Base-by-base conservation (phyloP, 2,888 invertebrate genomes). In the Euspilapteryx auroguttella region DNA sequence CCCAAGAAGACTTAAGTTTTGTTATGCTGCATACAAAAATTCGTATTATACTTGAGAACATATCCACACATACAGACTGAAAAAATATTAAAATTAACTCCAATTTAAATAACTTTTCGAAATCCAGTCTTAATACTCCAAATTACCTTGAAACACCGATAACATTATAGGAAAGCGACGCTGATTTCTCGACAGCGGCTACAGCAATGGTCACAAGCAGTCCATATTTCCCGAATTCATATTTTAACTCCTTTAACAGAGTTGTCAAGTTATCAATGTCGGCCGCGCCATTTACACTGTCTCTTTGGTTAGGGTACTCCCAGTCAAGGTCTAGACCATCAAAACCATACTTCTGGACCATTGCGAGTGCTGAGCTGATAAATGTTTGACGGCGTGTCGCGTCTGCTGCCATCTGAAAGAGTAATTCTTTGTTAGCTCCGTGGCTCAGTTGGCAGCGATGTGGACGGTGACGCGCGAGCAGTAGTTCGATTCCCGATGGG, bases 281-380 rank as follows among this genome's bases (percentile, higher is more conserved):
- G 1, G 47, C 55, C 6, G 32, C 22, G 0, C 58, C 61, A 13
- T 79, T 59, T 0, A 57, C 53, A 0, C 59, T 42, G 33, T 81
- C 81, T 17, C 82, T 55, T 25, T 79, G 75, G 26, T 64, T 78
- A 0, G 86, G 86, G 38, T 85, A 86, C 41, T 86, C 85, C 87
- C 87, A 88, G 46, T 87, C 86, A 1, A 87, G 26, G 42, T 88
- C 87, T 1, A 87, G 58, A 2, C 87, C 87, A 41, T 88, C 84
- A 35, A 88, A 88, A 1, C 68, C 68, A 40, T 85, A 61, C 3
- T 62, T 58, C 21, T 56, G 43, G 1, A 86, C 39, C 44, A 85
- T 80, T 0, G 53, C 41, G 0, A 82, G 43, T 1, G 79, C 78
- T 29, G 79, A 82, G 3, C 65, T 42, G 12, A 85, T 76, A 40